A percentile compares a stretch with the other conserved stretches of the same genome.
These are phyloP conservation scores for Desoria tigrina DNA, from an alignment of 2,888 invertebrate genomes.

Conservation along the genomic window DNA sequence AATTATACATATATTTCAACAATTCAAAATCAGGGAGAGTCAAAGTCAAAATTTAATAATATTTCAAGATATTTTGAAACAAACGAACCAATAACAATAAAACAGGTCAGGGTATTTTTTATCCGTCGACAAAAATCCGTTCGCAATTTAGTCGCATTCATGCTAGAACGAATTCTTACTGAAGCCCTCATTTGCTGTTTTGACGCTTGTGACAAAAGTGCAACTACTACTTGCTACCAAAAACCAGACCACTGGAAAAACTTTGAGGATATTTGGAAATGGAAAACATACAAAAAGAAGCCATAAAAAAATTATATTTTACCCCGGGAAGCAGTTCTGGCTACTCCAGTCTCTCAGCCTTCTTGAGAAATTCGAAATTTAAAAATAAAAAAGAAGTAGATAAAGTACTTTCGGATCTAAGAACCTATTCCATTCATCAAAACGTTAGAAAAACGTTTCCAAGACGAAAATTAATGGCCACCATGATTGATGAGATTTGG, in stretches of 20 bases:
- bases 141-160: too few relatives aligned
- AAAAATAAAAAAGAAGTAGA: constrained; percentile 10
- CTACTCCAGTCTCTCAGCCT: not conserved
- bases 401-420: not conserved
- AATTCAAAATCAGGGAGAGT: too few relatives aligned
- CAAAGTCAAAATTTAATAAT: too few relatives aligned
- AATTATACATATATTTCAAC: too few relatives aligned
- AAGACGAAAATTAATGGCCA: constrained; percentile 2
- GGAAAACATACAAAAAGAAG: not conserved
- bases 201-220: too few relatives aligned
- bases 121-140: too few relatives aligned
- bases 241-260: not conserved
- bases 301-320: not conserved
- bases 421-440: constrained; percentile 12
- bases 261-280: too few relatives aligned
- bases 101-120: too few relatives aligned
- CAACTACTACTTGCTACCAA: too few relatives aligned
- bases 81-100: too few relatives aligned
- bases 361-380: constrained; percentile 16
- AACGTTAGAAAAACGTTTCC: constrained; percentile 7
- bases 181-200: too few relatives aligned
- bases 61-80: too few relatives aligned
- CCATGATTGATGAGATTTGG: constrained; percentile 15
- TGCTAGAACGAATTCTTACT: not conserved
- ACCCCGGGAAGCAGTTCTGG: not conserved